Percentiles rank a stretch among this genome's conserved stretches.
phyloP scores from a whole-genome alignment of 2,888 invertebrate genomes.

The Parthenolecanium corni region DNA sequence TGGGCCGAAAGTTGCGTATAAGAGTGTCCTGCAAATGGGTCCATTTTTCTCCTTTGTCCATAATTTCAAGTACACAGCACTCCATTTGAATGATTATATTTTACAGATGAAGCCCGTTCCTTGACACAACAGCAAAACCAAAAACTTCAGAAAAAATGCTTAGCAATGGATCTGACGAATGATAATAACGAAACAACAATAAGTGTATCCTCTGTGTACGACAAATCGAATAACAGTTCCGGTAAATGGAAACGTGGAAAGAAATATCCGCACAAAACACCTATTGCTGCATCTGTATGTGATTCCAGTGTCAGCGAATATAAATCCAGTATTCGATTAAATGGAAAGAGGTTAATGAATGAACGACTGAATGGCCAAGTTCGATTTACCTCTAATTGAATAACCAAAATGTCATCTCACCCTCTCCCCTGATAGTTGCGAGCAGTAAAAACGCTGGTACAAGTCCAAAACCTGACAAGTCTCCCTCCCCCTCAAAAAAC shows the following conservation, averaged over 20 bases:
- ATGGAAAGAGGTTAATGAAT: background rate
- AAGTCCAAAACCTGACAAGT: too few relatives aligned
- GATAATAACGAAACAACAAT: slow-evolving; percentile 1
- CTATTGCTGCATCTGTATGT: background rate
- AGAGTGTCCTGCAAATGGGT: too few relatives aligned
- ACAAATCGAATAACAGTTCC: slow-evolving; percentile 3
- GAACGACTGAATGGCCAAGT: too few relatives aligned
- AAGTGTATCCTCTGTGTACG: background rate
- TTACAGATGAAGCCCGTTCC: slow-evolving; percentile 21
- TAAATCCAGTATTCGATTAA: background rate
- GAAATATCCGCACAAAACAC: slow-evolving; percentile 12
- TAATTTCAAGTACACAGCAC: too few relatives aligned
- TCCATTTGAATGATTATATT: background rate
- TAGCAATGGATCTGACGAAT: background rate
- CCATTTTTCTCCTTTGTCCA: too few relatives aligned
- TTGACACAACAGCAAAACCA: slow-evolving; percentile 17
- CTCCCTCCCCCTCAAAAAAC: too few relatives aligned
- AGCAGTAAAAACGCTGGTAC: too few relatives aligned
- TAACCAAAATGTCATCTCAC: too few relatives aligned
- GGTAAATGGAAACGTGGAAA: slow-evolving; percentile 24
- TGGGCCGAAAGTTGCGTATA: too few relatives aligned
- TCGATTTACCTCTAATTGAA: too few relatives aligned
- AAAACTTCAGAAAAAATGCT: slow-evolving; percentile 7
- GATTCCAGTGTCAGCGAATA: slow-evolving; percentile 11
- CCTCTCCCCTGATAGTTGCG: too few relatives aligned